These are phyloP conservation scores for Ischnura elegans DNA, from an alignment of 2,888 invertebrate species.

Conservation along the genomic window DNA sequence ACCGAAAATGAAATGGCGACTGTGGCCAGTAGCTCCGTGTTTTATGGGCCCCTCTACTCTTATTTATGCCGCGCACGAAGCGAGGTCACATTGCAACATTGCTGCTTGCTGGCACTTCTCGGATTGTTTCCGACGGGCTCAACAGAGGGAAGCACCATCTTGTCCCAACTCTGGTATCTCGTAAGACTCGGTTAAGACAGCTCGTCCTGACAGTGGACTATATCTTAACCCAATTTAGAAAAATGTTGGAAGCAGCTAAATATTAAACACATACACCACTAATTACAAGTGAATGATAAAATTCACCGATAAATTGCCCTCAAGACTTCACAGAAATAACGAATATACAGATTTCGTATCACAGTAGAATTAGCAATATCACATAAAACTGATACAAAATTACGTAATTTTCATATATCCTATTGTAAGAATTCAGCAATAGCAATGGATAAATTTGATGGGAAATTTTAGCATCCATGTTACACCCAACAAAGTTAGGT, in stretches of 20 bases:
- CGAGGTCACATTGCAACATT: constrained; percentile 72
- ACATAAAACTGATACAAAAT: neutral
- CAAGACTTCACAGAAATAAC: neutral
- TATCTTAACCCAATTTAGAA: constrained; percentile 60
- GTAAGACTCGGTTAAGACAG: constrained; percentile 67
- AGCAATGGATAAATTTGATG: no score
- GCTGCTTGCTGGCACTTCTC: constrained; percentile 69
- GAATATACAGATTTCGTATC: neutral
- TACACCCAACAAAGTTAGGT: no score
- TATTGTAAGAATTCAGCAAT: no score
- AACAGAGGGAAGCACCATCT: constrained; percentile 71
- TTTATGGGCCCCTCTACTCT: constrained; percentile 68
- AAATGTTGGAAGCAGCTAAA: neutral
- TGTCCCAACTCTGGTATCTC: constrained; percentile 58
- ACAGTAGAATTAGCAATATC: neutral
- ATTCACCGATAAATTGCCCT: neutral
- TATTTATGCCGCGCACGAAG: constrained; percentile 69
- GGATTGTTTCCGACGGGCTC: constrained; percentile 69
- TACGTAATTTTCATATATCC: neutral
- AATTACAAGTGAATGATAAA: neutral
- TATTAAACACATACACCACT: neutral
- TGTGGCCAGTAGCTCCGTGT: constrained; percentile 60
- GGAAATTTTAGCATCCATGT: no score
- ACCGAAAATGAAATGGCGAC: constrained; percentile 58
- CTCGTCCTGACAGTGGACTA: constrained; percentile 66